Evolutionary conservation across 2,888 invertebrate genomes (phyloP).

Genomic region (Lasioglossum vierecki): DNA sequence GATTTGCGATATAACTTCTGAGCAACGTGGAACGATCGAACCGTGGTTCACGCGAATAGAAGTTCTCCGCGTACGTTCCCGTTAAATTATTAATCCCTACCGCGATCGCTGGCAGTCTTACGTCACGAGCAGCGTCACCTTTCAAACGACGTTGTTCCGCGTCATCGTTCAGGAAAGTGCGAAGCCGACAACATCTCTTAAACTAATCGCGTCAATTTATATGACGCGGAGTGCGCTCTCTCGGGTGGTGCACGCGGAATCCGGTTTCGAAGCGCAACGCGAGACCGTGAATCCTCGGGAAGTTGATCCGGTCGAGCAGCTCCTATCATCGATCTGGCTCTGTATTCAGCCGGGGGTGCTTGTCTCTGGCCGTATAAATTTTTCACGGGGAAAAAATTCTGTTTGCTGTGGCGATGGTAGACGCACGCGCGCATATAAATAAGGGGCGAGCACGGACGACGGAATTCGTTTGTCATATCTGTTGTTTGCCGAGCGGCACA

Average conservation of each 20-base stretch:
- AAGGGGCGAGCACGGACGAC: background rate
- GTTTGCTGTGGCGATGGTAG: background rate
- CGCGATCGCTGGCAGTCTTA: background rate
- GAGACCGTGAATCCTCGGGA: slow-evolving; percentile 11
- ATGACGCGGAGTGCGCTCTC: background rate
- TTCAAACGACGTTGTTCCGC: background rate
- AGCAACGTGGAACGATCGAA: background rate
- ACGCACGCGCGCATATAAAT: slow-evolving; percentile 7
- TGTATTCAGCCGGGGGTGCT: background rate
- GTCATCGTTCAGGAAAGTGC: background rate
- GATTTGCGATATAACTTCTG: background rate
- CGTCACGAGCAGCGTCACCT: background rate
- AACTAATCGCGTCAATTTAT: slow-evolving; percentile 9
- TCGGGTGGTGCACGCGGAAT: background rate
- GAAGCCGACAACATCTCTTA: background rate
- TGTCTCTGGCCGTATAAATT: background rate
- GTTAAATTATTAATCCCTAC: background rate
- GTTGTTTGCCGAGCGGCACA: background rate
- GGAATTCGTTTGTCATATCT: slow-evolving; percentile 10
- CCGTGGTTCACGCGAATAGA: background rate
- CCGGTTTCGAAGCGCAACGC: background rate
- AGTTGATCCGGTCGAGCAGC: background rate
- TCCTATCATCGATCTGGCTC: slow-evolving; percentile 2
- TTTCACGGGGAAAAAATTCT: slow-evolving; percentile 13
- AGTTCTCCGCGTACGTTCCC: background rate